A percentile compares a stretch with the other conserved stretches of the same genome.
Conservation (phyloP, 2,888 invertebrate species). For the Malthinus seriepunctatus region DNA sequence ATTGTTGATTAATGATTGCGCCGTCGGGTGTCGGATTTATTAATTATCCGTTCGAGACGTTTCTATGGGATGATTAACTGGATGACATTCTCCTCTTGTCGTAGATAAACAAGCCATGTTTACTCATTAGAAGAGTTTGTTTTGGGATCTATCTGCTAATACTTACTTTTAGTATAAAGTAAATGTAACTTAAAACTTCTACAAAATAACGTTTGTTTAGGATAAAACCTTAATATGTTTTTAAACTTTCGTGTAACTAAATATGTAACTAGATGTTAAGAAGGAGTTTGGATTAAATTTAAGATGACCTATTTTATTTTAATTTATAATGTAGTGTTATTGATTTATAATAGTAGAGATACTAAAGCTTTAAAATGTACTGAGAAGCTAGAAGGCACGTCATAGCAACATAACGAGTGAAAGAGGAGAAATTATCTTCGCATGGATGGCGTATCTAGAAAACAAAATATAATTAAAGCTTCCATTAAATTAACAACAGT, state of each 20-base stretch:
- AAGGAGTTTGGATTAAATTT: too few species aligned
- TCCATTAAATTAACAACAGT: too few species aligned
- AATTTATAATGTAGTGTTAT: too few species aligned
- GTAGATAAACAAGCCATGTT: constrained; percentile 46
- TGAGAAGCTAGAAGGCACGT: too few species aligned
- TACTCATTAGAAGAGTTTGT: constrained; percentile 49
- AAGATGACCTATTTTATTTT: too few species aligned
- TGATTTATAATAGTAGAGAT: too few species aligned
- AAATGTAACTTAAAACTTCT: constrained; percentile 26
- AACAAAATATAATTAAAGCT: too few species aligned
- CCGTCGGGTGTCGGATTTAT: constrained; percentile 47
- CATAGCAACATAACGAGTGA: too few species aligned
- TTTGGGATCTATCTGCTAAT: constrained; percentile 43
- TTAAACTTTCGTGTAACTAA: constrained; percentile 5
- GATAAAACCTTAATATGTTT: constrained; percentile 13
- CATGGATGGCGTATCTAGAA: too few species aligned
- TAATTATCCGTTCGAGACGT: constrained; percentile 49
- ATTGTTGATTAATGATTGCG: constrained; percentile 50
- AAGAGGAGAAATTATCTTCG: too few species aligned
- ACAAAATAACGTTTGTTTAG: constrained; percentile 30
- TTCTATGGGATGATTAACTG: constrained; percentile 49
- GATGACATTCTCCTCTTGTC: constrained; percentile 43
- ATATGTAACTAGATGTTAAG: neutral
- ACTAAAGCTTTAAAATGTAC: too few species aligned
- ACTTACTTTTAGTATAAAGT: constrained; percentile 30